Evolutionary conservation across 2,113 vertebrate genomes (phyloP).

Genomic region (Hemibagrus wyckioides): DNA sequence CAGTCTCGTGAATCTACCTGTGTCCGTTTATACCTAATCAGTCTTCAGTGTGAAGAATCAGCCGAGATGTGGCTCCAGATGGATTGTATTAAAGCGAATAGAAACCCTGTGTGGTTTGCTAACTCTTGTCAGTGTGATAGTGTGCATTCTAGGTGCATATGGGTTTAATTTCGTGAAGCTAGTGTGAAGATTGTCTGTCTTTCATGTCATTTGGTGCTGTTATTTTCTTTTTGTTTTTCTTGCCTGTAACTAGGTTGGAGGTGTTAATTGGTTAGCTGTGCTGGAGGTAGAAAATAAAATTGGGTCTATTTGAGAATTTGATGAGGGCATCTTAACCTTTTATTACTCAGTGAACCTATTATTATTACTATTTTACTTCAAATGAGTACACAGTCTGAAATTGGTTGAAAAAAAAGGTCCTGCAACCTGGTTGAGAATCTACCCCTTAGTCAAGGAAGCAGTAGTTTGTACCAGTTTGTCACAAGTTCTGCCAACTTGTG

Average conservation of each 20-base stretch:
- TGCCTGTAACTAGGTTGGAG: constrained; percentile 17
- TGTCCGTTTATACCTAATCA: constrained; percentile 51
- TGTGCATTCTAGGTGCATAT: constrained; percentile 48
- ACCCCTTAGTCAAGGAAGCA: neutral
- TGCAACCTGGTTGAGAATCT: neutral
- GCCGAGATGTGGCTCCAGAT: constrained; percentile 44
- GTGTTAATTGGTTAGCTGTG: neutral
- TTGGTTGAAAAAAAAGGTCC: neutral
- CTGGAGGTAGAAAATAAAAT: neutral
- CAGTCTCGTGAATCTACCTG: constrained; percentile 36
- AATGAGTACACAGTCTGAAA: neutral
- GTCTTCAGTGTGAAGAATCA: constrained; percentile 52
- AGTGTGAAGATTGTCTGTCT: constrained; percentile 51
- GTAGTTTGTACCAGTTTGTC: neutral
- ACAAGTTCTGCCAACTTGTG: neutral
- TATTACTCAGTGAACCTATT: neutral
- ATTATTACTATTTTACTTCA: neutral
- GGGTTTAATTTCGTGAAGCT: constrained; percentile 58
- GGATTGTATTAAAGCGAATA: constrained; percentile 58
- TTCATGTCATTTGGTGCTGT: constrained; percentile 28
- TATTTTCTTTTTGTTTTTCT: constrained; percentile 40
- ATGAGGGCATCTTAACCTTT: neutral
- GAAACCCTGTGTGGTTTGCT: constrained; percentile 35
- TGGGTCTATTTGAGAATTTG: neutral
- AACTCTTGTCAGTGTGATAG: constrained; percentile 56